Evolutionary conservation across 2,888 invertebrate genomes (phyloP).

Genomic region (Abrostola triplasia): DNA sequence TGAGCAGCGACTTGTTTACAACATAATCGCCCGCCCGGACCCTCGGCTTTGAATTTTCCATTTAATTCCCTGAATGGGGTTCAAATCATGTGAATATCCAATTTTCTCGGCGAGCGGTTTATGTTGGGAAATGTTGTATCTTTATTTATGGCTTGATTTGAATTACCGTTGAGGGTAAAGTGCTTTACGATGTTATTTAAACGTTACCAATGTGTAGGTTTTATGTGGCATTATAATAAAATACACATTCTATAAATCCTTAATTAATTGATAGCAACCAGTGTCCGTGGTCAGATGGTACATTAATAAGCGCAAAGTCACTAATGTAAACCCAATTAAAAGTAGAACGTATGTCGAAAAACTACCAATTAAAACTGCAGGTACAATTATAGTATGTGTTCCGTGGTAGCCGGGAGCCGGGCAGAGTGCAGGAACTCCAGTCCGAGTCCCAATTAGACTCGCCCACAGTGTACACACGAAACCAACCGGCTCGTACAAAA

Average conservation of each 20-base stretch:
- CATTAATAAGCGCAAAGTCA: no score
- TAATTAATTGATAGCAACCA: not conserved
- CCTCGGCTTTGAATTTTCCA: slow-evolving; percentile 65
- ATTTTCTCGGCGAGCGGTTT: slow-evolving; percentile 52
- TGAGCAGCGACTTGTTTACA: slow-evolving; percentile 81
- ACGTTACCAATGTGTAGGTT: not conserved
- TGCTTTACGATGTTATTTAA: slow-evolving; percentile 6
- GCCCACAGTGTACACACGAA: not conserved
- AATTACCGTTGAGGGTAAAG: slow-evolving; percentile 17
- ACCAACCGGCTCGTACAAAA: slow-evolving; percentile 46
- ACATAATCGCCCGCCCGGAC: slow-evolving; percentile 73
- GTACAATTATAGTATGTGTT: not conserved
- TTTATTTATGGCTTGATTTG: slow-evolving; percentile 34
- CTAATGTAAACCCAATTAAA: not conserved
- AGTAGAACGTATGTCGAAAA: not conserved
- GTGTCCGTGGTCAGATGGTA: no score
- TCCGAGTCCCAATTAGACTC: not conserved
- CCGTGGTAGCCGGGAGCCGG: not conserved
- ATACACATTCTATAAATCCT: not conserved
- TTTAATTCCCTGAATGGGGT: slow-evolving; percentile 72
- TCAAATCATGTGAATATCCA: slow-evolving; percentile 66
- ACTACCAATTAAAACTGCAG: not conserved
- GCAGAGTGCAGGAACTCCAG: no score
- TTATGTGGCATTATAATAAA: not conserved
- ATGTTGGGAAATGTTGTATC: slow-evolving; percentile 39